phyloP scores from a whole-genome alignment of 2,113 vertebrate species.

The Tachycineta bicolor region DNA sequence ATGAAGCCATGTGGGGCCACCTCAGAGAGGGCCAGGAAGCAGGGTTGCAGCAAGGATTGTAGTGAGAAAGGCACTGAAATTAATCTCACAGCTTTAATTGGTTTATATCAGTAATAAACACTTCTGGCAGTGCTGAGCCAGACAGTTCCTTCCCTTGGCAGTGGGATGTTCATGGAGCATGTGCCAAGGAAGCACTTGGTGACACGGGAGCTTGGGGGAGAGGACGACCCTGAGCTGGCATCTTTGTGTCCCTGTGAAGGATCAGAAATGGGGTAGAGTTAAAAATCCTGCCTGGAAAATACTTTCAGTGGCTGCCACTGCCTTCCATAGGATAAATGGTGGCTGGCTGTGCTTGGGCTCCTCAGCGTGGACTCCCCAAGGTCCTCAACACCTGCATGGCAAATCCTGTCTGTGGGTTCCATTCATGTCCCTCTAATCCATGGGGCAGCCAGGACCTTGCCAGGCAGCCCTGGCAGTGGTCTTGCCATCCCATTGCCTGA shows the following conservation, averaged over 20 bases:
- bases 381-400: not conserved
- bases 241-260: not conserved
- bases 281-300: not conserved
- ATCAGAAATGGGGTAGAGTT: not conserved
- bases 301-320: not conserved
- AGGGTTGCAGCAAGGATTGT: not conserved
- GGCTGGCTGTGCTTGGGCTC: not conserved
- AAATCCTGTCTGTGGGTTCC: not conserved
- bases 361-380: fast-evolving
- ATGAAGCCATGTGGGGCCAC: not conserved
- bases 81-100: not conserved
- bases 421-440: not conserved
- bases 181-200: not conserved
- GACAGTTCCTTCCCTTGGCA: not conserved
- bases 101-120: not conserved
- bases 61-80: not conserved
- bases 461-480: not conserved
- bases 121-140: not conserved
- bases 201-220: not conserved
- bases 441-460: not conserved
- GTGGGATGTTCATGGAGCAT: fast-evolving
- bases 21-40: not conserved
- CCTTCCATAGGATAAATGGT: not conserved
- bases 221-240: not conserved
- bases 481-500: fast-evolving